Base-by-base conservation (phyloP, 2,797 vertebrate genomes). In the Cephalopachus bancanus region DNA sequence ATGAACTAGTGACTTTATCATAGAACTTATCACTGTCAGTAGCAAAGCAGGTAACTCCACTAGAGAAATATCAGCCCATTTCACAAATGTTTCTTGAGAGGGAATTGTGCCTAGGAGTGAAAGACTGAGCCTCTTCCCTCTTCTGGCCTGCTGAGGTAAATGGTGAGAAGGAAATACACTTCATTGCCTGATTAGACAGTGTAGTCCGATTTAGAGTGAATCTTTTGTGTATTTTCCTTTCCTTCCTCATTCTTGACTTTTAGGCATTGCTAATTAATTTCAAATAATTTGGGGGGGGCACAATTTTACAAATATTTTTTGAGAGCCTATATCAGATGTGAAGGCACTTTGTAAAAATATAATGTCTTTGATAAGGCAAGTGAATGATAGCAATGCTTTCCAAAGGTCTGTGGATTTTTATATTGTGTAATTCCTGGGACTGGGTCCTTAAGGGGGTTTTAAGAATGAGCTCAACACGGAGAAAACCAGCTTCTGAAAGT, bases 231-330 rank as follows among this genome's bases (percentile, higher is more conserved):
- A 28, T 74, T 80, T 90, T n/a, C 33, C 12, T 69, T 79, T 91
- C 64, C 92, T 76, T 49, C 55, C 8, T 89, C 57, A 16, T 64
- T 92, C 30, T 85, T 91, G 30, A 79, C 19, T 93, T 95, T 49
- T 89, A 59, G 44, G 89, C 26, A 51, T 59, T 69, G 69, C 49
- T 71, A 84, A 87, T 60, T 76, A 72, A 87, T 83, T 94, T 87
- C 49, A 44, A 83, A 96, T n/a, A 59, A 83, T 78, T 74, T 57
- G 19, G 44, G 44, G 44, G 44, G 44, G n/a, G 30, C 26, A 60
- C 78, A 59, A 53, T 78, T 93, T 96, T 79, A 87, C 44, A 88
- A 92, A 88, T 64, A 81, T 44, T 65, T 76, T 55, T 74, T 92
- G 69, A 93, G 76, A 83, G 74, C 30, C 15, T 83, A 16, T 16